Conservation (phyloP, 2,113 vertebrate genomes). For the Coracopsis vasa region DNA sequence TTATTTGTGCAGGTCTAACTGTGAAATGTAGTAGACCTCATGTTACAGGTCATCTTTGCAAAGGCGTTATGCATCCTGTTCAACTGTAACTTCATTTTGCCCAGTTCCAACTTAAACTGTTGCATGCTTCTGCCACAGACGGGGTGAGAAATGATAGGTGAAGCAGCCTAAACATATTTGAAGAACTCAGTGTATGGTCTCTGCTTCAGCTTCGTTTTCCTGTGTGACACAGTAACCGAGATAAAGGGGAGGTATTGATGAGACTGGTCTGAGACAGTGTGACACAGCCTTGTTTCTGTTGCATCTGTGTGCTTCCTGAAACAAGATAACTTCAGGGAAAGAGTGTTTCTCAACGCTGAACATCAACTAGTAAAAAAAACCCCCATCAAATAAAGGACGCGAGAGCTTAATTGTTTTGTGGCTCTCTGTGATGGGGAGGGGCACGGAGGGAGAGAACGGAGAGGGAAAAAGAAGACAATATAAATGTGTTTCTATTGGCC, state of each 20-base stretch:
- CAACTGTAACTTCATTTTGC: not conserved
- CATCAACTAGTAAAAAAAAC: not conserved
- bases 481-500: not conserved
- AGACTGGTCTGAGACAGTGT: not conserved
- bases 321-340: not conserved
- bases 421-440: not conserved
- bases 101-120: not conserved
- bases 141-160: not conserved
- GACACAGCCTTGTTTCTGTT: not conserved
- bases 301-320: not conserved
- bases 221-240: not conserved
- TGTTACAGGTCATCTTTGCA: not conserved
- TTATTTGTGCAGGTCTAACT: not conserved
- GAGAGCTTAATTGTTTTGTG: not conserved
- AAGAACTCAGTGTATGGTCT: not conserved
- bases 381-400: not conserved
- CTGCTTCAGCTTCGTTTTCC: not conserved
- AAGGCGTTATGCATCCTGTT: not conserved
- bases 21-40: not conserved
- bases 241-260: not conserved
- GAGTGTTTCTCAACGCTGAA: not conserved
- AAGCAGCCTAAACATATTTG: not conserved
- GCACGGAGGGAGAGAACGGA: not conserved
- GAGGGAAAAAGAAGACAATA: not conserved
- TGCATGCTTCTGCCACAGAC: not conserved